Conservation (phyloP, 1,140 invertebrate species). For the Phenacoccus solenopsis region DNA sequence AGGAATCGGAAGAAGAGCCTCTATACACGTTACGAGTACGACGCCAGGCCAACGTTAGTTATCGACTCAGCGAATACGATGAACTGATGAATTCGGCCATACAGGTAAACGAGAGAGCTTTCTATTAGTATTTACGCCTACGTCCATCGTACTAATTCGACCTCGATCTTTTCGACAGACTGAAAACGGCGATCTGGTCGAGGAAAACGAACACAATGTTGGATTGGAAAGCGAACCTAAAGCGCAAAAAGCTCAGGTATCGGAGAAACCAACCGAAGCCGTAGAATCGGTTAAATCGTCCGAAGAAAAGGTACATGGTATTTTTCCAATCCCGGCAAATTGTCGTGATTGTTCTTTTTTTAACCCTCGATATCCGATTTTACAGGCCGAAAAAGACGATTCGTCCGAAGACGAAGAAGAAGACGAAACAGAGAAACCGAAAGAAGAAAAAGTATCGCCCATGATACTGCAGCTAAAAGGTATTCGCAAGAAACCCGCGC, state of each 20-base stretch:
- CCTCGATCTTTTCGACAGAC: too few species aligned
- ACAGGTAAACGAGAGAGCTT: slow-evolving; percentile 38
- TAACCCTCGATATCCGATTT: background rate
- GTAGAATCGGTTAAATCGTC: background rate
- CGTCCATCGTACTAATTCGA: background rate
- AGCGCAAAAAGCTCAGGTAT: background rate
- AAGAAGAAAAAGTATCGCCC: slow-evolving; percentile 28
- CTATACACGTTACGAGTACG: slow-evolving; percentile 69
- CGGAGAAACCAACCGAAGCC: background rate
- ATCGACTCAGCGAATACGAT: slow-evolving; percentile 84
- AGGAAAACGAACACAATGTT: too few species aligned
- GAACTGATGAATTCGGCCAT: slow-evolving; percentile 86
- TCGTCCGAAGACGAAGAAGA: slow-evolving; percentile 34
- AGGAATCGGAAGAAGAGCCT: slow-evolving; percentile 41
- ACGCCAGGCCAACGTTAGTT: slow-evolving; percentile 59
- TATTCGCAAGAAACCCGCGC: slow-evolving; percentile 24
- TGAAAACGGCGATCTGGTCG: too few species aligned
- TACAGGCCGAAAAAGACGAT: slow-evolving; percentile 15
- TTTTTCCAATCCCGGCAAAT: background rate
- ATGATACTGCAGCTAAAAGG: background rate
- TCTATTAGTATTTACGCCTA: background rate
- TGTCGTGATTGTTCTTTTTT: background rate
- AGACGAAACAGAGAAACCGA: slow-evolving; percentile 38
- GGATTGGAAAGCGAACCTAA: too few species aligned
- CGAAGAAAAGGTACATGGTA: background rate